These are phyloP conservation scores for Thecocarcelia acutangulata DNA, from an alignment of 2,888 invertebrate species.

Conservation along the genomic window DNA sequence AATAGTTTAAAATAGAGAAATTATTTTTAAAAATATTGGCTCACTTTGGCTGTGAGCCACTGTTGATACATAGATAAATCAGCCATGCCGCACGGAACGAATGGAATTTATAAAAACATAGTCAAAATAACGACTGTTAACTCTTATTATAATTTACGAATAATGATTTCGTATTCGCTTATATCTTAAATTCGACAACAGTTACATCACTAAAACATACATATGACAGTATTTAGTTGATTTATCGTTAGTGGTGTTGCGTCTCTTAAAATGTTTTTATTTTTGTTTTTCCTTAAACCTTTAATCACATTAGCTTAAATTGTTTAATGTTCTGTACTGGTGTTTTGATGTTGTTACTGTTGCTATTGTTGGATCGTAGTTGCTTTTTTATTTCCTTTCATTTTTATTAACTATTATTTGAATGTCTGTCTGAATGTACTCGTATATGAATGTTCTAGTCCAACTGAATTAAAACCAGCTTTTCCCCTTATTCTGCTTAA, in stretches of 20 bases:
- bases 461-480: constrained; percentile 28
- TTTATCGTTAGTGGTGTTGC: not conserved
- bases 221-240: not conserved
- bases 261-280: not conserved
- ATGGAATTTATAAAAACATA: too few relatives aligned
- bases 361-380: constrained; percentile 10
- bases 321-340: constrained; percentile 57
- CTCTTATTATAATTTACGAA: too few relatives aligned
- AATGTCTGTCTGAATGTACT: constrained; percentile 3
- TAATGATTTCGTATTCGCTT: too few relatives aligned
- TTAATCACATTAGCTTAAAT: constrained; percentile 64
- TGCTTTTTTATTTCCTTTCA: constrained; percentile 38
- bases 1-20: too few relatives aligned
- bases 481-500: constrained; percentile 27
- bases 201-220: too few relatives aligned
- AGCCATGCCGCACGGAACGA: too few relatives aligned
- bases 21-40: too few relatives aligned
- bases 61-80: too few relatives aligned
- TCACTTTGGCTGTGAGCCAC: too few relatives aligned
- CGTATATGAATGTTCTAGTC: constrained; percentile 9
- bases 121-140: too few relatives aligned
- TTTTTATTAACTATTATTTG: constrained; percentile 50
- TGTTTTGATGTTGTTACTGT: constrained; percentile 36
- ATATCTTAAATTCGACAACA: too few relatives aligned
- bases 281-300: constrained; percentile 26